phyloP scores from a whole-genome alignment of 1,140 invertebrate genomes.

The Diachasmimorpha longicaudata region DNA sequence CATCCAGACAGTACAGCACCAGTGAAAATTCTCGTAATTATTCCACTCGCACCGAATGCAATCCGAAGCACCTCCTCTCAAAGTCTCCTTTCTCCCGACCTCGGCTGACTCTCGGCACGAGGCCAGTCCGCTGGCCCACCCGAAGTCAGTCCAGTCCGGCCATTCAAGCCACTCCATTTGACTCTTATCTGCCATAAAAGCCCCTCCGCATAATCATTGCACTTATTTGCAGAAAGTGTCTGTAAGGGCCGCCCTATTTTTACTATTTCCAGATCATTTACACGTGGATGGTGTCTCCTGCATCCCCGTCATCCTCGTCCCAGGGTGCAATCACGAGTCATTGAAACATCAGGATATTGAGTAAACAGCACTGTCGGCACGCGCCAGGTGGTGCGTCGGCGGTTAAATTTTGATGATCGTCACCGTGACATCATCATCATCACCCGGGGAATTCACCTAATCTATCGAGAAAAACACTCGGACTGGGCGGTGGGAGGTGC shows the following conservation, averaged over 20 bases:
- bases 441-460: too few species aligned
- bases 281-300: constrained; percentile 9
- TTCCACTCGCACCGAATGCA: too few species aligned
- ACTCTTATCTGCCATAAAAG: not conserved
- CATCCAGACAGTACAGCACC: not conserved
- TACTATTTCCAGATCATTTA: constrained; percentile 6
- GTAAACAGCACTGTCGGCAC: too few species aligned
- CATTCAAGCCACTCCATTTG: not conserved
- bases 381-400: too few species aligned
- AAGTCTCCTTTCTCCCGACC: not conserved
- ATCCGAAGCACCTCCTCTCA: not conserved
- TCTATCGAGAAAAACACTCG: too few species aligned
- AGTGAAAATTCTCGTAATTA: not conserved
- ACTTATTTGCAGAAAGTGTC: not conserved
- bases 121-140: not conserved
- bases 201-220: not conserved
- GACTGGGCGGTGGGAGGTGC: not conserved
- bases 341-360: too few species aligned
- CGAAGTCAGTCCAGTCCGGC: not conserved
- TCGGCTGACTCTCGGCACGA: not conserved
- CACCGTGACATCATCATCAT: too few species aligned
- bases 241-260: not conserved
- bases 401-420: too few species aligned
- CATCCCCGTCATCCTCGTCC: constrained; percentile 1
- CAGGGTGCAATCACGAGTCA: not conserved